Evolutionary conservation across 2,888 invertebrate species (phyloP).

Genomic region (Atrina japonica): DNA sequence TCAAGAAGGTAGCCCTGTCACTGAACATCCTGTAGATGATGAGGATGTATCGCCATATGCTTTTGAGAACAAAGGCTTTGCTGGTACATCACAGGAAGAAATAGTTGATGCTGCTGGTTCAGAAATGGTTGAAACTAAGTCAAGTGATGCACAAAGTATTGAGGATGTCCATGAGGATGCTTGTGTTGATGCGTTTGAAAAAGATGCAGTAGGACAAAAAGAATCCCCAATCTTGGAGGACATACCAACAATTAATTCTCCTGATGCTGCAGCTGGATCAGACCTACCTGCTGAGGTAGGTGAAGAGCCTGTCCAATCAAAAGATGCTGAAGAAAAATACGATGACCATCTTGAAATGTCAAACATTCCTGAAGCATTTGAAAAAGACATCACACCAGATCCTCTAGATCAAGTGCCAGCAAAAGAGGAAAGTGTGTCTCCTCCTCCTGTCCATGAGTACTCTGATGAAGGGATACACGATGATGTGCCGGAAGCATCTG

Average conservation of each 20-base stretch:
- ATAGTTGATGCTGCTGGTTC: conserved; percentile 33
- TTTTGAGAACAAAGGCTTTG: conserved; percentile 40
- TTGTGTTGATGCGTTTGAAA: conserved; percentile 45
- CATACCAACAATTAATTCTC: conserved; percentile 40
- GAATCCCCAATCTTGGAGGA: conserved; percentile 52
- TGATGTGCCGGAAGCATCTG: background rate
- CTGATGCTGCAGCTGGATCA: conserved; percentile 13
- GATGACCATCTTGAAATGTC: conserved; percentile 50
- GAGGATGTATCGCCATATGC: conserved; percentile 36
- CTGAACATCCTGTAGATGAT: conserved; percentile 18
- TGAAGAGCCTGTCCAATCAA: conserved; percentile 40
- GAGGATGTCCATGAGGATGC: conserved; percentile 3
- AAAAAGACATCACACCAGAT: conserved; percentile 59
- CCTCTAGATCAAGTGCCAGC: conserved; percentile 36
- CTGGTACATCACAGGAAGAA: conserved; percentile 34
- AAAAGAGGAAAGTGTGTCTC: conserved; percentile 12
- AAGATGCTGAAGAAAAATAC: conserved; percentile 50
- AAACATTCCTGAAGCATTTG: conserved; percentile 61
- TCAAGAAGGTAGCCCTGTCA: conserved; percentile 19
- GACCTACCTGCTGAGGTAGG: conserved; percentile 36
- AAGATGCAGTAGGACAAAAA: conserved; percentile 56
- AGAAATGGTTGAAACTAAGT: conserved; percentile 24
- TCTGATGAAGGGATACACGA: background rate
- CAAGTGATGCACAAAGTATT: background rate
- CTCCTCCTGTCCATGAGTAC: background rate